Percentiles rank a stretch among this genome's conserved stretches.
phyloP scores from a whole-genome alignment of 2,113 vertebrate species.

The Podarcis raffonei region DNA sequence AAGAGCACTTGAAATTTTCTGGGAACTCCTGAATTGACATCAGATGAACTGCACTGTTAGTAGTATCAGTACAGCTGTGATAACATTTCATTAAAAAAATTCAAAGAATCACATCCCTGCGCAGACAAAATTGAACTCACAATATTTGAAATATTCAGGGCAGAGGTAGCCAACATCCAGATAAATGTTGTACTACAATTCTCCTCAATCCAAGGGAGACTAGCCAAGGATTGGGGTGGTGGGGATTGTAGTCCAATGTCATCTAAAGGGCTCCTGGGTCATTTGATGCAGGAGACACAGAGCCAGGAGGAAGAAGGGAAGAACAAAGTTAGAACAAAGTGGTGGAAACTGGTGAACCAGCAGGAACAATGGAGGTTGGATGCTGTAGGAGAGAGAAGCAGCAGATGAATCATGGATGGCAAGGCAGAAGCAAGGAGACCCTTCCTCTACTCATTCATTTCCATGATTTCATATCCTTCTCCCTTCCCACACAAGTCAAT shows the following conservation, averaged over 20 bases:
- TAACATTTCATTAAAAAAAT: slow-evolving; percentile 46
- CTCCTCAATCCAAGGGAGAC: neutral
- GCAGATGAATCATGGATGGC: neutral
- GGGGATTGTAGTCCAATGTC: neutral
- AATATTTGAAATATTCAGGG: no score
- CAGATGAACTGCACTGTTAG: slow-evolving; percentile 47
- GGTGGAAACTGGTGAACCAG: neutral
- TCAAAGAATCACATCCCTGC: slow-evolving; percentile 37
- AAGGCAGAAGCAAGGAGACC: neutral
- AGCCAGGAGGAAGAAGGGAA: neutral
- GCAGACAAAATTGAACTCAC: slow-evolving; percentile 38
- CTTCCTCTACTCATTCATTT: neutral
- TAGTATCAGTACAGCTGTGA: slow-evolving; percentile 55
- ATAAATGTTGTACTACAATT: neutral
- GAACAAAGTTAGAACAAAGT: neutral
- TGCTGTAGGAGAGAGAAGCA: neutral
- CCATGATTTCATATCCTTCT: neutral
- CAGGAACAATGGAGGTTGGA: neutral
- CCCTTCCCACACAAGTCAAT: neutral
- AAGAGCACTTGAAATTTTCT: slow-evolving; percentile 31
- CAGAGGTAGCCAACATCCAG: neutral
- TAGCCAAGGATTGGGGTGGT: neutral
- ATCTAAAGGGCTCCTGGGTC: neutral
- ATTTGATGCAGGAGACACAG: neutral
- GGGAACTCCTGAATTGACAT: slow-evolving; percentile 54